phyloP scores from a whole-genome alignment of 2,113 vertebrate genomes.

The Pseudois nayaur region DNA sequence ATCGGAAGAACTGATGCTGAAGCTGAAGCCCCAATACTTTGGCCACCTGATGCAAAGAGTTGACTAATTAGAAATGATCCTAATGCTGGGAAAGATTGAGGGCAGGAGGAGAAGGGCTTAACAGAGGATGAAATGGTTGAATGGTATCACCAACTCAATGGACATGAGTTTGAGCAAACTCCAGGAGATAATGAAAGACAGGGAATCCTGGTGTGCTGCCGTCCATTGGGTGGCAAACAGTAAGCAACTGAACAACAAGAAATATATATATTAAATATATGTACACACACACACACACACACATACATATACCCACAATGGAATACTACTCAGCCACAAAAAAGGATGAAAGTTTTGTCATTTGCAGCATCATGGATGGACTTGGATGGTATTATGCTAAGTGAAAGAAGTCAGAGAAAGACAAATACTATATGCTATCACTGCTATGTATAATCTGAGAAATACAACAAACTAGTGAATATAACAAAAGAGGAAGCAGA shows the following conservation, averaged over 20 bases:
- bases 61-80: neutral
- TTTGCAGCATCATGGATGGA: neutral
- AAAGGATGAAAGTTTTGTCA: neutral
- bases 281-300: neutral
- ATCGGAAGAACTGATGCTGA: neutral
- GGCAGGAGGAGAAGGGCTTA: neutral
- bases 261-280: neutral
- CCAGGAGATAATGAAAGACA: neutral
- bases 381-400: neutral
- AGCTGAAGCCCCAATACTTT: neutral
- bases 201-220: neutral
- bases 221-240: neutral
- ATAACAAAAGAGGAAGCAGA: neutral
- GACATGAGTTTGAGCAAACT: neutral
- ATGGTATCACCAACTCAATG: neutral
- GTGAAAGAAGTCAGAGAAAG: neutral
- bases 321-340: neutral
- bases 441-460: neutral
- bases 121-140: neutral
- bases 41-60: neutral
- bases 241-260: neutral
- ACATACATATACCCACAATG: neutral
- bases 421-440: neutral
- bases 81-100: neutral
- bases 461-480: neutral